Percentiles rank a stretch among this genome's conserved stretches.
Evolutionary conservation across 2,888 invertebrate genomes (phyloP).

Genomic region (Macropis europaea): DNA sequence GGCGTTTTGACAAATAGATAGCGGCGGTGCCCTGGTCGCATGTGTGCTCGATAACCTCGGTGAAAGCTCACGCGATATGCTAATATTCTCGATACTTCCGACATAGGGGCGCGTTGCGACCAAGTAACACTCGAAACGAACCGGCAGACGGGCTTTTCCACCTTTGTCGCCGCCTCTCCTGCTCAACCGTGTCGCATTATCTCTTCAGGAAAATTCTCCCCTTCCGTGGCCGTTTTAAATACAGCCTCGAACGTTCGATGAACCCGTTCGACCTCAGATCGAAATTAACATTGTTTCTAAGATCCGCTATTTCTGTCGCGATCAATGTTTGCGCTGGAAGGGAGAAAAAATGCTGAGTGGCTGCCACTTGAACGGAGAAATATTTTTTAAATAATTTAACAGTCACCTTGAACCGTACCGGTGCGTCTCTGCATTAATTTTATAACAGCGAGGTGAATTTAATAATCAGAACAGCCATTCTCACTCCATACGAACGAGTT

Average conservation of each 20-base stretch:
- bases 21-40: neutral
- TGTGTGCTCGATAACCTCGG: constrained; percentile 55
- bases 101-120: constrained; percentile 15
- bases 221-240: neutral
- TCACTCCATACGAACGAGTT: no score
- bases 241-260: neutral
- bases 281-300: neutral
- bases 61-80: constrained; percentile 65
- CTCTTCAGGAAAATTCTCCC: neutral
- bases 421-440: no score
- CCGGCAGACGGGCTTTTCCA: neutral
- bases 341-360: no score
- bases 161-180: neutral
- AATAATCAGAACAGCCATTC: no score
- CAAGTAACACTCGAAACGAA: constrained; percentile 32
- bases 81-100: constrained; percentile 57
- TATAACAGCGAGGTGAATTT: no score
- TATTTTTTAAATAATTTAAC: no score
- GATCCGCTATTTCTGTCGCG: no score
- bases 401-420: no score
- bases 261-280: neutral
- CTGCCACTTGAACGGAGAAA: no score
- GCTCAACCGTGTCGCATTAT: constrained; percentile 2
- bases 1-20: constrained; percentile 31
- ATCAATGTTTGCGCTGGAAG: no score